Conservation (phyloP, 2,888 invertebrate species). For the Macrosoma leucophasiata region DNA sequence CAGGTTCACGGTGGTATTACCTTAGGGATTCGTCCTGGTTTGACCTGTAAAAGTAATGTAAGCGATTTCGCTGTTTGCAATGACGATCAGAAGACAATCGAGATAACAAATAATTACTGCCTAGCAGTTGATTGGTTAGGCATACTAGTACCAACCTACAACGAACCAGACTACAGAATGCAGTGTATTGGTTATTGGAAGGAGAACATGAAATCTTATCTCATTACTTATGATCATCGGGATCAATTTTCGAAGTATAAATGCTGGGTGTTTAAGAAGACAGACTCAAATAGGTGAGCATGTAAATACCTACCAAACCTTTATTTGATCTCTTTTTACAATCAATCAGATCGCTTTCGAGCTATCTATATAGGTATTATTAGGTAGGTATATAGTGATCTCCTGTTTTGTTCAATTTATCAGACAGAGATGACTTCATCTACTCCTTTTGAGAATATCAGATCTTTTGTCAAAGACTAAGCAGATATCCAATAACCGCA, state of each 20-base stretch:
- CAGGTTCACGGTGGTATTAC: conserved; percentile 97
- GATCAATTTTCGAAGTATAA: conserved; percentile 97
- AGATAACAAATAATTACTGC: conserved; percentile 96
- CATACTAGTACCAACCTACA: conserved; percentile 95
- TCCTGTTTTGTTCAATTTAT: too few species aligned
- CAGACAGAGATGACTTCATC: too few species aligned
- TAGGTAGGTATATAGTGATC: too few species aligned
- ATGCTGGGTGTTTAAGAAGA: conserved; percentile 98
- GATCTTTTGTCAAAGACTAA: too few species aligned
- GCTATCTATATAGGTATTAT: too few species aligned
- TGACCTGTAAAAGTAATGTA: conserved; percentile 93
- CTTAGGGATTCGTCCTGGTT: conserved; percentile 92
- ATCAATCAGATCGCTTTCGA: too few species aligned
- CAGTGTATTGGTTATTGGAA: conserved; percentile 99
- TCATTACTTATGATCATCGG: conserved; percentile 96
- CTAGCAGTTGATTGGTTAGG: conserved; percentile 97
- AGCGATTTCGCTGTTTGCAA: conserved; percentile 98
- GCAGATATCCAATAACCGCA: too few species aligned
- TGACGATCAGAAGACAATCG: conserved; percentile 94
- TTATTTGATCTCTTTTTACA: too few species aligned
- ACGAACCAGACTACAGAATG: conserved; percentile 96
- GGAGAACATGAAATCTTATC: conserved; percentile 96
- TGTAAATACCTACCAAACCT: too few species aligned
- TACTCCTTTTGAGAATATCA: too few species aligned
- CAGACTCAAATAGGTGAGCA: conserved; percentile 93